A percentile compares a stretch with the other conserved stretches of the same genome.
Evolutionary conservation across 1,140 invertebrate genomes (phyloP).

Genomic region (Ceratina australensis): DNA sequence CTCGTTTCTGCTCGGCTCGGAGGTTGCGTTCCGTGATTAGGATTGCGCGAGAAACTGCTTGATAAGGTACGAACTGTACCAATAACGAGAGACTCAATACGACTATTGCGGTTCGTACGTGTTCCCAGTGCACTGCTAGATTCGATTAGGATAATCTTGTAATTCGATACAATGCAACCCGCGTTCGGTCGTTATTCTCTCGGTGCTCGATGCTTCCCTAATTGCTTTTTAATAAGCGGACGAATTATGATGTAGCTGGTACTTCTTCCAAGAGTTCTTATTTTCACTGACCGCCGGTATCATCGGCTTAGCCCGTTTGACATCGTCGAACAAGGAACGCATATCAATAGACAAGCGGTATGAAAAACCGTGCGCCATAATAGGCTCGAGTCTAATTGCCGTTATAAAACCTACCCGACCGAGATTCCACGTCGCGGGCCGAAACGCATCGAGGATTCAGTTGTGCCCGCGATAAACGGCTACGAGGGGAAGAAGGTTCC

Average conservation of each 20-base stretch:
- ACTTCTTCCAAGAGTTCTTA: background rate
- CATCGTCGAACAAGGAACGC: background rate
- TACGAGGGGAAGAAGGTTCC: background rate
- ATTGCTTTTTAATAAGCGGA: too few relatives aligned
- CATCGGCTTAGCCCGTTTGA: background rate
- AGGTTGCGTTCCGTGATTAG: slow-evolving; percentile 24
- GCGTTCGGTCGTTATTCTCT: background rate
- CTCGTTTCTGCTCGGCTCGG: background rate
- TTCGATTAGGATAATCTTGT: background rate
- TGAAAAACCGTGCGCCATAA: slow-evolving; percentile 2
- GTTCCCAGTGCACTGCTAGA: background rate
- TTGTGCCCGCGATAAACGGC: slow-evolving; percentile 6
- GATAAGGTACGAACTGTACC: slow-evolving; percentile 9
- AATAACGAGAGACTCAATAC: background rate
- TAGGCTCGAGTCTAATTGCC: slow-evolving; percentile 17
- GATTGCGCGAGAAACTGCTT: slow-evolving; percentile 16
- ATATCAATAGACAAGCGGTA: background rate
- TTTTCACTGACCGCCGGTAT: background rate
- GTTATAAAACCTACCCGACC: background rate
- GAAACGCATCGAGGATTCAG: slow-evolving; percentile 7
- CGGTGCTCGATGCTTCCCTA: background rate
- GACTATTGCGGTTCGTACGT: background rate
- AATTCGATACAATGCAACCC: background rate
- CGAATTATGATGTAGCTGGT: too few relatives aligned
- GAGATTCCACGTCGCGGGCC: background rate